Conservation (phyloP, 2,888 invertebrate species). For the Cotesia congregata region DNA sequence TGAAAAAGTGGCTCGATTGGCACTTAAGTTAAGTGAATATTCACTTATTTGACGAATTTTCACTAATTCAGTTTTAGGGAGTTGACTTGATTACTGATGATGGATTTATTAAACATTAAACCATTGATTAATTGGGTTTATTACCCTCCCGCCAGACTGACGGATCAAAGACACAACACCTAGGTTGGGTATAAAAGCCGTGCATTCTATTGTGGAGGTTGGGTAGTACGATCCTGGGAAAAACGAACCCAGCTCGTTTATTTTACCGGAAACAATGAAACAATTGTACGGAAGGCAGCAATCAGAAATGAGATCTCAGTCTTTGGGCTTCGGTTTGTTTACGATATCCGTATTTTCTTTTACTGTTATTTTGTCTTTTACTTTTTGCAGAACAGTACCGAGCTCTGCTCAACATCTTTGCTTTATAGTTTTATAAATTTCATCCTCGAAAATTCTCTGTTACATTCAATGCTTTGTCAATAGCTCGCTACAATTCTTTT, state of each 20-base stretch:
- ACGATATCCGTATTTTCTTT: constrained; percentile 35
- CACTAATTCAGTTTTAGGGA: too few relatives aligned
- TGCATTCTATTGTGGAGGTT: constrained; percentile 21
- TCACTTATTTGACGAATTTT: too few relatives aligned
- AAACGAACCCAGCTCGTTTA: constrained; percentile 49
- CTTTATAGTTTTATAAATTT: constrained; percentile 4
- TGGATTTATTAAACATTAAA: too few relatives aligned
- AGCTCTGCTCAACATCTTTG: not conserved
- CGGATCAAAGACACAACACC: too few relatives aligned
- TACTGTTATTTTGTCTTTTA: constrained; percentile 1
- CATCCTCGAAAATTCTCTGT: not conserved
- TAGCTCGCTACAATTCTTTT: not conserved
- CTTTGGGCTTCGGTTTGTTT: constrained; percentile 39
- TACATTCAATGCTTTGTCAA: not conserved
- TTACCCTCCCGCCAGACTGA: too few relatives aligned
- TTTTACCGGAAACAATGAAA: constrained; percentile 53
- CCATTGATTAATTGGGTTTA: too few relatives aligned
- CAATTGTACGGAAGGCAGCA: constrained; percentile 50
- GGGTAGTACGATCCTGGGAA: constrained; percentile 7
- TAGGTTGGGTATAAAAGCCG: constrained; percentile 27
- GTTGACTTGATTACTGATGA: too few relatives aligned
- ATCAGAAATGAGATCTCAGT: constrained; percentile 50
- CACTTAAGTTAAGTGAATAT: too few relatives aligned
- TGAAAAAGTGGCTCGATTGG: too few relatives aligned
- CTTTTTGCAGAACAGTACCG: not conserved